Conservation (phyloP, 2,113 vertebrate genomes). For the Labrus mixtus region DNA sequence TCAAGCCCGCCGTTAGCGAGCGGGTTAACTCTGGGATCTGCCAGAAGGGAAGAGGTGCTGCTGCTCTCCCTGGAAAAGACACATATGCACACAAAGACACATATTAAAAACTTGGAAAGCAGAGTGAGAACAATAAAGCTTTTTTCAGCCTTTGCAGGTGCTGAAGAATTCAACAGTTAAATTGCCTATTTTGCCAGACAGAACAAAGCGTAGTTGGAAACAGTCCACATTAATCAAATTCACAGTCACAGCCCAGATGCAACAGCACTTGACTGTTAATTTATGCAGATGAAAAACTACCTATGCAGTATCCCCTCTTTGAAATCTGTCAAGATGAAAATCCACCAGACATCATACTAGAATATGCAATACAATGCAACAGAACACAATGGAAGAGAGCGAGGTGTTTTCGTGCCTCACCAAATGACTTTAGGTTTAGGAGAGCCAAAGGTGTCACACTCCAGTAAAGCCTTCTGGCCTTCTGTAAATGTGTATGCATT, state of each 20-base stretch:
- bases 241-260: constrained; percentile 62
- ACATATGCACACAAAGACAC: background rate
- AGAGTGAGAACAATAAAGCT: background rate
- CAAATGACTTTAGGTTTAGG: constrained; percentile 88
- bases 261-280: constrained; percentile 60
- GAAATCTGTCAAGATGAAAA: constrained; percentile 34
- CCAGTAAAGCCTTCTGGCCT: constrained; percentile 81
- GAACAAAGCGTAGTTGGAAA: constrained; percentile 44
- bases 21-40: constrained; percentile 82
- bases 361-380: background rate
- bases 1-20: constrained; percentile 85
- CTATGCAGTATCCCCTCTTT: constrained; percentile 35
- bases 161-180: constrained; percentile 37
- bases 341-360: background rate
- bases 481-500: constrained; percentile 81
- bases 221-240: constrained; percentile 34
- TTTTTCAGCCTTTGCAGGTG: background rate
- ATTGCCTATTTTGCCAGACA: constrained; percentile 8
- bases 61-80: constrained; percentile 81
- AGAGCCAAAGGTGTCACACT: constrained; percentile 89
- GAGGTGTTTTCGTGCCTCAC: constrained; percentile 76
- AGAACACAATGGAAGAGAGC: background rate
- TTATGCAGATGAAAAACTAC: constrained; percentile 48
- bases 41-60: constrained; percentile 73
- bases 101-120: constrained; percentile 8